Percentiles rank a stretch among this genome's conserved stretches.
Evolutionary conservation across 2,888 invertebrate genomes (phyloP).

Genomic region (Heliconius sara): DNA sequence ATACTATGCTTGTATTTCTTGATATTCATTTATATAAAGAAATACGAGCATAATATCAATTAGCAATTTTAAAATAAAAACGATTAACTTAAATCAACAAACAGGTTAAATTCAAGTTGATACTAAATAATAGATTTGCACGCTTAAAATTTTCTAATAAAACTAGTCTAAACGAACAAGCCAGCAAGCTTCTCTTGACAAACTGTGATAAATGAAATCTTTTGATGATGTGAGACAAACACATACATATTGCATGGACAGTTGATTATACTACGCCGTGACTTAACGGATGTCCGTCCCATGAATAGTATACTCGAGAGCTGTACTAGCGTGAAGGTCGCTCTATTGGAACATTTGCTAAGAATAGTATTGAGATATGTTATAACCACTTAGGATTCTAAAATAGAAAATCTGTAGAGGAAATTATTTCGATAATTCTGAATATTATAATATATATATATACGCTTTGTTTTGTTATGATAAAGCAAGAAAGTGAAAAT

Average conservation of each 20-base stretch:
- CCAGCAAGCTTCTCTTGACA: not conserved
- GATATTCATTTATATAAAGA: too few relatives aligned
- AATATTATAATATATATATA: not conserved
- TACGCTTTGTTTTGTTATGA: too few relatives aligned
- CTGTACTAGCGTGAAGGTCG: slow-evolving; percentile 6
- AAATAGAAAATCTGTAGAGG: slow-evolving; percentile 10
- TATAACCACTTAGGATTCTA: slow-evolving; percentile 8
- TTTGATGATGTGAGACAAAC: slow-evolving; percentile 12
- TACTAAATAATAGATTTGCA: not conserved
- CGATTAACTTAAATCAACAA: too few relatives aligned
- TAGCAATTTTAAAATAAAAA: too few relatives aligned
- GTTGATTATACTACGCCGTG: slow-evolving; percentile 12
- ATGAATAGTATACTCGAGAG: not conserved
- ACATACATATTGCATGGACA: slow-evolving; percentile 8
- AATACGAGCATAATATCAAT: too few relatives aligned
- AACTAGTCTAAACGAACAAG: not conserved
- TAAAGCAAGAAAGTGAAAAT: too few relatives aligned
- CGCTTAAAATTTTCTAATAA: not conserved
- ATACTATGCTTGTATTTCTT: too few relatives aligned
- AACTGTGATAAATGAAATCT: slow-evolving; percentile 9
- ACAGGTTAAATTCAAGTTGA: not conserved
- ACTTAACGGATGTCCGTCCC: slow-evolving; percentile 19
- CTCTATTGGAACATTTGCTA: slow-evolving; percentile 4
- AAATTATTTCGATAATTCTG: not conserved
- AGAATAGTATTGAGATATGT: slow-evolving; percentile 19